These are phyloP conservation scores for Drosophila anceps DNA, from an alignment of 2,888 invertebrate species.

Conservation along the genomic window DNA sequence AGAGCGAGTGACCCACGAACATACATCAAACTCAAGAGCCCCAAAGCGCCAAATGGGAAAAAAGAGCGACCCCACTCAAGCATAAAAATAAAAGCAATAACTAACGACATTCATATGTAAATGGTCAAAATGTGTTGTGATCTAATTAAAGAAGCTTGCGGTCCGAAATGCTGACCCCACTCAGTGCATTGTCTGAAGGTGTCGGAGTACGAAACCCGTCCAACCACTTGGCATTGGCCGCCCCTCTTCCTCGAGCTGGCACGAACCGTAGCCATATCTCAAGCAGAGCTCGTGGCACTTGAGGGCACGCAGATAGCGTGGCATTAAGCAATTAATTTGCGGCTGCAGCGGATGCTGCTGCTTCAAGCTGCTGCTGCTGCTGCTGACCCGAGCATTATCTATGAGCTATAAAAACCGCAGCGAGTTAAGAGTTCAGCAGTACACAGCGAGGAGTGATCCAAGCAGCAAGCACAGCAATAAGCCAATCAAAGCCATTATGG, in stretches of 20 bases:
- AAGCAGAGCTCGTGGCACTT: constrained; percentile 52
- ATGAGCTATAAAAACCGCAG: constrained; percentile 68
- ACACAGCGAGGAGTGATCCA: constrained; percentile 62
- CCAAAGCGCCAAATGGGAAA: background rate
- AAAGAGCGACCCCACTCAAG: constrained; percentile 5
- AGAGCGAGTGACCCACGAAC: constrained; percentile 65
- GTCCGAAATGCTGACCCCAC: constrained; percentile 46
- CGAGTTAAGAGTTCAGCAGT: constrained; percentile 62
- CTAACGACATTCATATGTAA: constrained; percentile 61
- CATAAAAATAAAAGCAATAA: constrained; percentile 21
- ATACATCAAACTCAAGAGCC: constrained; percentile 58
- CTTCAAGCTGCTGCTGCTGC: constrained; percentile 33
- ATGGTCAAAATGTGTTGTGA: constrained; percentile 58
- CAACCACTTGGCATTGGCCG: constrained; percentile 71
- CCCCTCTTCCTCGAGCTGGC: constrained; percentile 27
- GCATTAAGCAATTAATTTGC: constrained; percentile 72
- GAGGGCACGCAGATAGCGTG: constrained; percentile 43
- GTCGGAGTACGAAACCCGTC: constrained; percentile 61
- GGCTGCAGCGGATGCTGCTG: constrained; percentile 26
- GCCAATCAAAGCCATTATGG: constrained; percentile 47
- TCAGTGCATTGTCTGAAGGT: constrained; percentile 46
- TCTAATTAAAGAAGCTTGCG: constrained; percentile 71
- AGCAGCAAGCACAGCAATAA: constrained; percentile 54
- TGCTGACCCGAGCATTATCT: constrained; percentile 54
- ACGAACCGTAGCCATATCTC: background rate